phyloP scores from a whole-genome alignment of 1,140 invertebrate genomes.

The Zaprionus lachaisei region DNA sequence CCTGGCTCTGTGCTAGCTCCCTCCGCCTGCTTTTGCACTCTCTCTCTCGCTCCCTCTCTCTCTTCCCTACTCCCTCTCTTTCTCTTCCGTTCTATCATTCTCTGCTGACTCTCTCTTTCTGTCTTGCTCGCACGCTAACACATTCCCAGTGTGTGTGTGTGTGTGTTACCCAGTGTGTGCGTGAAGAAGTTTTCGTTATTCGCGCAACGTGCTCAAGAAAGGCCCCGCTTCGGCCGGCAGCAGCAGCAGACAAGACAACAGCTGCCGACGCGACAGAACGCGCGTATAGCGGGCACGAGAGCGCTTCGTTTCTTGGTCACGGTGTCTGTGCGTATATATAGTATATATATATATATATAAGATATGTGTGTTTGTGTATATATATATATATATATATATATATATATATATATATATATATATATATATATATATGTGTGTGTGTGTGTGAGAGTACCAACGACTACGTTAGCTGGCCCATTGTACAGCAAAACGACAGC shows the following conservation, averaged over 20 bases:
- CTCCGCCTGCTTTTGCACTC: not conserved
- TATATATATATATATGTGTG: slow-evolving; percentile 8
- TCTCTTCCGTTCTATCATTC: not conserved
- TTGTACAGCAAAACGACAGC: slow-evolving; percentile 32
- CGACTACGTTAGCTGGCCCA: slow-evolving; percentile 32
- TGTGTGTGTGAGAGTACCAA: slow-evolving; percentile 18
- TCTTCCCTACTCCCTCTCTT: slow-evolving; percentile 24
- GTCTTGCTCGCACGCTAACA: slow-evolving; percentile 33
- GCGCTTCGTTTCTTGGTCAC: slow-evolving; percentile 20
- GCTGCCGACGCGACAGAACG: slow-evolving; percentile 38
- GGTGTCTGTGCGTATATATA: slow-evolving; percentile 21
- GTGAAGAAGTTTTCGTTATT: slow-evolving; percentile 78
- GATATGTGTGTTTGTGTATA: slow-evolving; percentile 17
- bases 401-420: slow-evolving; percentile 1
- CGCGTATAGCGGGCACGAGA: slow-evolving; percentile 32
- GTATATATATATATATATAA: not conserved
- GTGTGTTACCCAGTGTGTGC: slow-evolving; percentile 24
- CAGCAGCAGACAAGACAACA: slow-evolving; percentile 41
- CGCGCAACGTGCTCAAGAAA: slow-evolving; percentile 71
- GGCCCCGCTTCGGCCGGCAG: slow-evolving; percentile 68
- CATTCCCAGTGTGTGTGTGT: slow-evolving; percentile 2
- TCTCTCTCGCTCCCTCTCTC: slow-evolving; percentile 6
- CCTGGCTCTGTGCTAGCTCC: slow-evolving; percentile 39
- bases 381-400: not conserved
- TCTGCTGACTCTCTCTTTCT: slow-evolving; percentile 15